These are phyloP conservation scores for Melanotaenia trifasciata DNA, from an alignment of 2,797 vertebrate genomes.

Conservation along the genomic window DNA sequence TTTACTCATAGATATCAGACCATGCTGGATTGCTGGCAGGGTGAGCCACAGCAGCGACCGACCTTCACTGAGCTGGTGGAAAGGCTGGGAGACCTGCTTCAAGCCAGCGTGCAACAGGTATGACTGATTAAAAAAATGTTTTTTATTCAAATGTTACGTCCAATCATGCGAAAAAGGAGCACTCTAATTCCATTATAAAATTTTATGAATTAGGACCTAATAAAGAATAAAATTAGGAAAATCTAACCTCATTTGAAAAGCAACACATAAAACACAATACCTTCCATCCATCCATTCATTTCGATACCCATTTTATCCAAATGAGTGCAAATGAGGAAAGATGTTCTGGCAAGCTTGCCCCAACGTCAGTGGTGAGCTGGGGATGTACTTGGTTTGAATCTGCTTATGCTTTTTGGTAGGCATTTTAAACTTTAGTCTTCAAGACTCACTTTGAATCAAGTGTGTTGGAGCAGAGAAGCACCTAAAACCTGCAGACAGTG, in stretches of 20 bases:
- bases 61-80: slow-evolving; percentile 92
- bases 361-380: no score
- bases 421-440: no score
- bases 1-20: slow-evolving; percentile 88
- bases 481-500: neutral
- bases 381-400: no score
- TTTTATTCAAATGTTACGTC: neutral
- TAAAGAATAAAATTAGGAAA: no score
- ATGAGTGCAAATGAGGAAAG: neutral
- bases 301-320: no score
- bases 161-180: neutral
- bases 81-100: slow-evolving; percentile 90
- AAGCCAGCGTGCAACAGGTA: slow-evolving; percentile 95
- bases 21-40: slow-evolving; percentile 95
- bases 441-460: no score
- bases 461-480: no score
- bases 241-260: no score
- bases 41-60: slow-evolving; percentile 86
- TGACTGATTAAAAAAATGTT: neutral
- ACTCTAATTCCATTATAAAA: neutral
- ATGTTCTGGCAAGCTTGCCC: neutral
- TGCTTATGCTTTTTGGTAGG: no score
- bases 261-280: no score
- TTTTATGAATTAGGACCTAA: neutral
- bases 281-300: no score